Evolutionary conservation across 2,888 invertebrate species (phyloP), one percentile per base, ranked within the genome.

Genomic region (Acronicta alni): DNA sequence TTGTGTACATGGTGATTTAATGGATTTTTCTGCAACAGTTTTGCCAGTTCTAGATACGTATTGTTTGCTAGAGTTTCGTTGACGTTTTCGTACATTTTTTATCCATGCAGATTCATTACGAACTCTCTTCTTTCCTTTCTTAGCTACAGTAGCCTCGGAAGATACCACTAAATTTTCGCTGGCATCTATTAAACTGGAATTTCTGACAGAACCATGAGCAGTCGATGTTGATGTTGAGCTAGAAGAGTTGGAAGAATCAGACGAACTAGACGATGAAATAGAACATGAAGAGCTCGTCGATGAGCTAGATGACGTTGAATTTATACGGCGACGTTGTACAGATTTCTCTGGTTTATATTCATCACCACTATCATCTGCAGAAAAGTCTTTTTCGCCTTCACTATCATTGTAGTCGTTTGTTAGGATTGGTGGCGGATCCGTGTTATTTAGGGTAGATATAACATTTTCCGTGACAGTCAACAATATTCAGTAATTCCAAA

Each of bases 41-140:
- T 20, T 20, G 20, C 20, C 20, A 20, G 20, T 20, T 20, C 20
- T 20, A 20, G 20, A 20, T 20, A 20, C 20, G 20, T 20, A 20
- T 20, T 20, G 20, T 20, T 20, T 20, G 20, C 20, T 5, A 46
- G 51, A 58, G 41, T 55, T 55, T 39, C 56, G 43, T 57, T 57
- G 56, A 15, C 32, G 43, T 23, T 58, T 58, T 47, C 47, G 58
- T 46, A 52, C 46, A 52, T 52, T 58, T 58, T 52, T 53, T 43
- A 52, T 52, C 58, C 58, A 58, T 16, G 52, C 58, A 23, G 58
- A 53, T 58, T 57, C 57, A 51, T 57, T 57, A 20, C 57, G 49
- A 51, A 57, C 57, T 49, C 57, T 57, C 44, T 57, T 57, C 18
- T 49, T 57, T 10, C 57, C 57, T 57, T 49, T 57, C 44, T 57